A percentile compares a stretch with the other conserved stretches of the same genome.
phyloP scores from a whole-genome alignment of 2,113 vertebrate genomes.

The Anser brachyrhynchus region DNA sequence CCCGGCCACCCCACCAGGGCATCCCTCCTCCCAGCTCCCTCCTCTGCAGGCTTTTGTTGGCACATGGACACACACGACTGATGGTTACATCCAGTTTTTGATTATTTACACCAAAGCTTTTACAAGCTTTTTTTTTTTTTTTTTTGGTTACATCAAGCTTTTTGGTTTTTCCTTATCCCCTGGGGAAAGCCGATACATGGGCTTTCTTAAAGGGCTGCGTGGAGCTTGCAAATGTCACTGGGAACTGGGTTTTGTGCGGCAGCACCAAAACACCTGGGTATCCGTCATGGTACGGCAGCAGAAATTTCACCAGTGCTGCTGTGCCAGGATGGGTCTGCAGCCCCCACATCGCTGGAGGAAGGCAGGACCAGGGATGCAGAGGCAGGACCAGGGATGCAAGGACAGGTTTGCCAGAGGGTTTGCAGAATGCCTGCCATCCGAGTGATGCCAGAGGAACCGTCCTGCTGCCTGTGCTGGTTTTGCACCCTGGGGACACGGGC shows the following conservation, averaged over 20 bases:
- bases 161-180: background rate
- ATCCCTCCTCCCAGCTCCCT: background rate
- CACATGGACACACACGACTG: background rate
- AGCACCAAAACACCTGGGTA: background rate
- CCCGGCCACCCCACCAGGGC: background rate
- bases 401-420: fast-evolving
- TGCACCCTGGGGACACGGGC: background rate
- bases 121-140: background rate
- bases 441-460: fast-evolving
- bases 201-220: background rate
- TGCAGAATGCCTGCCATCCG: fast-evolving
- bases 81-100: too few relatives aligned
- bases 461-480: background rate
- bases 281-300: background rate
- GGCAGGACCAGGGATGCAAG: fast-evolving
- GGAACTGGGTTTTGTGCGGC: fast-evolving
- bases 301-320: background rate
- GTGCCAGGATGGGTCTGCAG: background rate
- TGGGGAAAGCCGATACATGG: background rate
- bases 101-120: background rate
- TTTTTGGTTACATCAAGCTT: background rate
- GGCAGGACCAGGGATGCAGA: background rate
- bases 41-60: background rate
- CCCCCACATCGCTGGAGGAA: background rate
- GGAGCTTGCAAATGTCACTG: background rate